phyloP scores from a whole-genome alignment of 2,888 invertebrate genomes.

The Odontocerum albicorne region DNA sequence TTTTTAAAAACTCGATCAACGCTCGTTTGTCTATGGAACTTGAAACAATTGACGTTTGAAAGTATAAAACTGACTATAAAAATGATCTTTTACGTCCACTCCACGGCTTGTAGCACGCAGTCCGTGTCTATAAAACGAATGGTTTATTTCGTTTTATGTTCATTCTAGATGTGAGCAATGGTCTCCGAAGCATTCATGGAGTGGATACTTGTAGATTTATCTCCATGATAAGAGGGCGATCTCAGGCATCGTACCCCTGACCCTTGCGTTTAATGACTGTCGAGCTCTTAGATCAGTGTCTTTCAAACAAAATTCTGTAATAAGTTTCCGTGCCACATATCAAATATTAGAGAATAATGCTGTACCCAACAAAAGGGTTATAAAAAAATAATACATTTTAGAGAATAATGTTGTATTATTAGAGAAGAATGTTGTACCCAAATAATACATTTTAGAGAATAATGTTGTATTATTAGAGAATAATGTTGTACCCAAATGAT shows the following conservation, averaged over 20 bases:
- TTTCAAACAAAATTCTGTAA: too few species aligned
- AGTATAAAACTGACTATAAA: conserved; percentile 12
- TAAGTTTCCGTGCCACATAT: too few species aligned
- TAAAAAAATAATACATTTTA: too few species aligned
- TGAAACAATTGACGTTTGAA: conserved; percentile 7
- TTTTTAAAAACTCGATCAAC: too few species aligned
- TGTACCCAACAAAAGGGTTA: too few species aligned
- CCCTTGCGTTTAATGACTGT: conserved; percentile 17
- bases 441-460: too few species aligned
- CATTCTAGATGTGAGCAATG: conserved; percentile 8
- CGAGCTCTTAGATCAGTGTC: conserved; percentile 4
- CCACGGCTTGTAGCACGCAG: background rate
- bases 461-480: too few species aligned
- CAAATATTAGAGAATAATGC: too few species aligned
- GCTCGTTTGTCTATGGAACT: too few species aligned
- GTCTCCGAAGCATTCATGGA: conserved; percentile 1
- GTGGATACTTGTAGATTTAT: conserved; percentile 17
- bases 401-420: too few species aligned
- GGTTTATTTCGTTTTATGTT: conserved; percentile 14
- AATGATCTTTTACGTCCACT: conserved; percentile 12
- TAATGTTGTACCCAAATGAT: too few species aligned
- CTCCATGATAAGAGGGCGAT: conserved; percentile 15
- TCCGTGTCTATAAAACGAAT: conserved; percentile 13
- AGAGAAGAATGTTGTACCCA: too few species aligned
- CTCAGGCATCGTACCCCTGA: conserved; percentile 15